A percentile compares a stretch with the other conserved stretches of the same genome.
Conservation (phyloP, 1,140 invertebrate species). For the Wasmannia auropunctata region DNA sequence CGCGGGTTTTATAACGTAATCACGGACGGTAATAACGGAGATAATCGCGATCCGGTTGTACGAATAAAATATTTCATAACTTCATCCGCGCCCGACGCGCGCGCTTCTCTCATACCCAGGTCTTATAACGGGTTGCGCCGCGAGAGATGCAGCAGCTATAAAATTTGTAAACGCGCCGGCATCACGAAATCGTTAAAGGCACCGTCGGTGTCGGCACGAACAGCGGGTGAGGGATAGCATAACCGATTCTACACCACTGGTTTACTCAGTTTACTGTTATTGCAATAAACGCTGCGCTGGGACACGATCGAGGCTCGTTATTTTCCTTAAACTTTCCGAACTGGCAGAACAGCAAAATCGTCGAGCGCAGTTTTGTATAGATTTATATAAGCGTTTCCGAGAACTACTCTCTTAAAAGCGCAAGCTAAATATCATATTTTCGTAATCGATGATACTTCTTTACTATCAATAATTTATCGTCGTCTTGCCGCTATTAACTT, state of each 20-base stretch:
- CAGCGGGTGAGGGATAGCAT: neutral
- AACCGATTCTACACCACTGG: constrained; percentile 4
- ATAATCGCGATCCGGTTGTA: constrained; percentile 3
- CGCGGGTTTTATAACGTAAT: neutral
- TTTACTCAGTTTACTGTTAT: constrained; percentile 47
- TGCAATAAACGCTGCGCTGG: constrained; percentile 2
- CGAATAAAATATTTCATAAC: constrained; percentile 52
- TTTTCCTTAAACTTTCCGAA: neutral
- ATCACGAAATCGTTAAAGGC: constrained; percentile 52
- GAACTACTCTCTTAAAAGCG: neutral
- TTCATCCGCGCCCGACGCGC: constrained; percentile 10
- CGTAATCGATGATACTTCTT: neutral
- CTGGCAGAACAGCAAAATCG: neutral
- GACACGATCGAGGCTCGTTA: neutral
- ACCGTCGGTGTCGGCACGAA: neutral
- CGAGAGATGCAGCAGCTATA: constrained; percentile 21
- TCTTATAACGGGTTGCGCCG: constrained; percentile 35
- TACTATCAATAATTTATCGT: neutral
- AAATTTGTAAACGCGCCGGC: constrained; percentile 26
- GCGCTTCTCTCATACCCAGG: neutral
- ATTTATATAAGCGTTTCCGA: neutral
- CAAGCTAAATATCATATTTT: neutral
- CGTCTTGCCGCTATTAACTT: neutral
- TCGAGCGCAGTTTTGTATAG: neutral
- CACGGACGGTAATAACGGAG: constrained; percentile 32